Evolutionary conservation across 2,888 invertebrate genomes (phyloP).

Genomic region (Marronus borbonicus): DNA sequence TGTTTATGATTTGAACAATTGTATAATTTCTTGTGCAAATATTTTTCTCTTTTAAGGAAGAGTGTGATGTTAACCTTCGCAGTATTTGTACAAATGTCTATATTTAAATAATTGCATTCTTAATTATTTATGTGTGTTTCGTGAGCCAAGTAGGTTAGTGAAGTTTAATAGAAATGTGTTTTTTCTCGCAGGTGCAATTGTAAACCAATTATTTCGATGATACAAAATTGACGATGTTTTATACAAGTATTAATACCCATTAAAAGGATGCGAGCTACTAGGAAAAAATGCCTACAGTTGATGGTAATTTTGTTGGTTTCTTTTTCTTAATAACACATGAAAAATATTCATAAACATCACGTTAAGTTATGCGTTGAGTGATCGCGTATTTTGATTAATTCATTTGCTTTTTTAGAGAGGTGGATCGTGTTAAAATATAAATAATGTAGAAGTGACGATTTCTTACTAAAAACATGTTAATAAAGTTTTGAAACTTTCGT

Average conservation of each 20-base stretch:
- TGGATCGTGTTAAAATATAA: background rate
- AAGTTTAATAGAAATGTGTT: constrained; percentile 27
- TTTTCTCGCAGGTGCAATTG: constrained; percentile 3
- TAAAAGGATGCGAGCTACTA: constrained; percentile 54
- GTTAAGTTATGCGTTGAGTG: background rate
- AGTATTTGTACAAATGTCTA: constrained; percentile 4
- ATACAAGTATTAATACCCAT: constrained; percentile 39
- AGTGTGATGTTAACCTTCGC: constrained; percentile 21
- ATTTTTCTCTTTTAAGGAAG: constrained; percentile 30
- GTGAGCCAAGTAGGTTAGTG: background rate
- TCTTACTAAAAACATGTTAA: constrained; percentile 18
- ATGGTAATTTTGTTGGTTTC: constrained; percentile 54
- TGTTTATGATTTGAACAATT: constrained; percentile 46
- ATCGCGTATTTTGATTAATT: constrained; percentile 22
- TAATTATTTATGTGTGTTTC: constrained; percentile 21
- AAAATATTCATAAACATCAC: background rate
- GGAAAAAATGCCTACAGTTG: constrained; percentile 54
- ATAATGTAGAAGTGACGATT: constrained; percentile 6
- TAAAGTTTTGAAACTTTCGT: constrained; percentile 49
- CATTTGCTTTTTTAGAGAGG: background rate
- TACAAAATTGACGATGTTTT: constrained; percentile 36
- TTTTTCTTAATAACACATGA: constrained; percentile 33
- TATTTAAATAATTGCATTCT: constrained; percentile 20
- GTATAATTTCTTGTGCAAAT: constrained; percentile 36
- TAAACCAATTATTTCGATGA: constrained; percentile 9